Evolutionary conservation across 2,888 invertebrate genomes (phyloP).

Genomic region (Microplitis deprimator): DNA sequence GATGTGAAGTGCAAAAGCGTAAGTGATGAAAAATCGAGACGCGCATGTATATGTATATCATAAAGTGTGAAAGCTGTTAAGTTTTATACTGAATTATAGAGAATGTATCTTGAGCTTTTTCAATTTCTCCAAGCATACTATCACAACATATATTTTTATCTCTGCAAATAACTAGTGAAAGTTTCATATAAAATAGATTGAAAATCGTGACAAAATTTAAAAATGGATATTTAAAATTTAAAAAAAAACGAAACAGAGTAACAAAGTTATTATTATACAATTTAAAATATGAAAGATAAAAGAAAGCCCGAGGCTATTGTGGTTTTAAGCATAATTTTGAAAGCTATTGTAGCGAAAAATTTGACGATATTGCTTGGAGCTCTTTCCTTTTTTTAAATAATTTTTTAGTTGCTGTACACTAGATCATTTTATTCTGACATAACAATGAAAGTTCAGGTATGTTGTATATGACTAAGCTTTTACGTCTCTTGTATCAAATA

Average conservation of each 20-base stretch:
- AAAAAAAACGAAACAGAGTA: neutral
- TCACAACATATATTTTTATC: neutral
- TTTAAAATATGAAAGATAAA: slow-evolving; percentile 6
- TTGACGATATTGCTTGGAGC: slow-evolving; percentile 1
- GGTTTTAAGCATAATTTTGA: neutral
- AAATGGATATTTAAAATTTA: neutral
- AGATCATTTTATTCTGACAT: neutral
- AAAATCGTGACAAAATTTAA: neutral
- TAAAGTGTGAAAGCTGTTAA: neutral
- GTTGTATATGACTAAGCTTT: neutral
- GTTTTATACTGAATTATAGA: neutral
- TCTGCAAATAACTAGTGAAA: neutral
- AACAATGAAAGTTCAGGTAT: neutral
- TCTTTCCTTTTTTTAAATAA: neutral
- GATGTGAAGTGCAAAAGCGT: neutral
- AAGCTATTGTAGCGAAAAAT: neutral
- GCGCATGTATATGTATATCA: neutral
- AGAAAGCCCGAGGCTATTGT: neutral
- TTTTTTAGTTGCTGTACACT: neutral
- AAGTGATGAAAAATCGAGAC: neutral
- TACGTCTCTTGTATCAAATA: neutral
- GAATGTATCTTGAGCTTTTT: neutral
- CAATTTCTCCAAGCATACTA: neutral
- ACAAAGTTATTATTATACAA: neutral
- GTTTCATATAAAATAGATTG: neutral